phyloP scores from a whole-genome alignment of 2,113 vertebrate species.

The Oophaga pumilio region DNA sequence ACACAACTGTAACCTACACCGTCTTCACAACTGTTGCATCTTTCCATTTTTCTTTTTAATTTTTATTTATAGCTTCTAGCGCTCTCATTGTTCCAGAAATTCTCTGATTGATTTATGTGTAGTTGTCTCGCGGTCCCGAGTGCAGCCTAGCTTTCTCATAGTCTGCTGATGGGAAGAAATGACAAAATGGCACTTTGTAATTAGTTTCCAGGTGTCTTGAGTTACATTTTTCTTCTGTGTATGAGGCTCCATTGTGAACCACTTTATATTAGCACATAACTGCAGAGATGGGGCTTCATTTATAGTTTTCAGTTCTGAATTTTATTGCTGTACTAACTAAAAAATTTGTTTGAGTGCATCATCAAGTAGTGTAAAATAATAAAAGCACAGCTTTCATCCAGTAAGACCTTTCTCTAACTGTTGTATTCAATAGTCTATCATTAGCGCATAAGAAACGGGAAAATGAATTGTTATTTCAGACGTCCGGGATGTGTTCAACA shows the following conservation, averaged over 20 bases:
- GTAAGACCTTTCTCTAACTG: no score
- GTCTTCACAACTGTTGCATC: conserved; percentile 65
- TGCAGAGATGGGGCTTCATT: neutral
- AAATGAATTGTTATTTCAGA: no score
- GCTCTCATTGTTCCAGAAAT: conserved; percentile 60
- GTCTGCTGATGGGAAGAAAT: neutral
- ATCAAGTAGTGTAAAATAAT: neutral
- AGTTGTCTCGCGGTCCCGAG: neutral
- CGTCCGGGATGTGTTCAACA: no score
- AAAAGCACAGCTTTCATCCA: no score
- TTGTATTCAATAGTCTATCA: no score
- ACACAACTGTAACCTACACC: conserved; percentile 65
- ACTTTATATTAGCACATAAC: neutral
- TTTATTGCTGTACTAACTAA: neutral
- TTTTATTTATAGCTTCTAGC: conserved; percentile 77
- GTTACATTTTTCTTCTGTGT: neutral
- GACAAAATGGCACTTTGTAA: neutral
- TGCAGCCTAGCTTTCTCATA: neutral
- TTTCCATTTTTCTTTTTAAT: conserved; percentile 56
- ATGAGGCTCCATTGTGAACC: neutral
- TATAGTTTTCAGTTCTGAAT: neutral
- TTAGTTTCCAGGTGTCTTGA: neutral
- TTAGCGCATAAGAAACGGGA: no score
- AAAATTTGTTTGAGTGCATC: neutral
- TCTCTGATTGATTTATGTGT: conserved; percentile 58